These are phyloP conservation scores for Chanos chanos DNA, from an alignment of 2,797 vertebrate genomes.

Conservation along the genomic window DNA sequence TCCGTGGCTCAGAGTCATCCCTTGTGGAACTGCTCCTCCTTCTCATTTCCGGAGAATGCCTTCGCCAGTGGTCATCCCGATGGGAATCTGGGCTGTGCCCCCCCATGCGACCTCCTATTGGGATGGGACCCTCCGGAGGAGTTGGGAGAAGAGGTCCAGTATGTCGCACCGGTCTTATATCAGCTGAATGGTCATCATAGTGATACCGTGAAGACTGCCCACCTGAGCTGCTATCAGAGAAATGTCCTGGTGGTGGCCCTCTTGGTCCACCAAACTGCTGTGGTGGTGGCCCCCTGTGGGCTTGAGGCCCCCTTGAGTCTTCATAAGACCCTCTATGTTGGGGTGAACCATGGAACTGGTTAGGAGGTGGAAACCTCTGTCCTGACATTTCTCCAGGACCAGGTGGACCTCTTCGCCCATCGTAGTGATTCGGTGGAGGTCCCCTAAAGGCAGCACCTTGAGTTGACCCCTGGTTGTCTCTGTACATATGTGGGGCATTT, in stretches of 20 bases:
- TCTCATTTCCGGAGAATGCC: conserved; percentile 73
- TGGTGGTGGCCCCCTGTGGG: conserved; percentile 56
- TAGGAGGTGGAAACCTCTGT: conserved; percentile 69
- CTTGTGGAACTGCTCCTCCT: conserved; percentile 70
- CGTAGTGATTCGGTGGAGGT: conserved; percentile 76
- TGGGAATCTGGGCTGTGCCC: conserved; percentile 81
- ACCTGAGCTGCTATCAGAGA: conserved; percentile 61
- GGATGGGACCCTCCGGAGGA: conserved; percentile 69
- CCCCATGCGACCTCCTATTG: conserved; percentile 60
- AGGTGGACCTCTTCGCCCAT: conserved; percentile 76
- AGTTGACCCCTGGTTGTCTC: conserved; percentile 58
- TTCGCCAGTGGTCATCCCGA: conserved; percentile 76
- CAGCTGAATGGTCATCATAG: conserved; percentile 76
- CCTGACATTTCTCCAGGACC: conserved; percentile 62
- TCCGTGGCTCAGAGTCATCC: conserved; percentile 78
- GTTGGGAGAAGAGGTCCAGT: conserved; percentile 86
- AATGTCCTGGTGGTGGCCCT: conserved; percentile 57
- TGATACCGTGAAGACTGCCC: conserved; percentile 75
- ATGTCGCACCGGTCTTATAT: conserved; percentile 76
- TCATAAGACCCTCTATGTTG: conserved; percentile 81
- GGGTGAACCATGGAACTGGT: conserved; percentile 65
- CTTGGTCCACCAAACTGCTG: conserved; percentile 66
- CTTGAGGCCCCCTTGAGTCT: conserved; percentile 65
- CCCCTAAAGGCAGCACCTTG: conserved; percentile 63
- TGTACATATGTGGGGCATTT: conserved; percentile 56